Evolutionary conservation across 2,113 vertebrate species (phyloP).

Genomic region (Atherinomorus stipes): DNA sequence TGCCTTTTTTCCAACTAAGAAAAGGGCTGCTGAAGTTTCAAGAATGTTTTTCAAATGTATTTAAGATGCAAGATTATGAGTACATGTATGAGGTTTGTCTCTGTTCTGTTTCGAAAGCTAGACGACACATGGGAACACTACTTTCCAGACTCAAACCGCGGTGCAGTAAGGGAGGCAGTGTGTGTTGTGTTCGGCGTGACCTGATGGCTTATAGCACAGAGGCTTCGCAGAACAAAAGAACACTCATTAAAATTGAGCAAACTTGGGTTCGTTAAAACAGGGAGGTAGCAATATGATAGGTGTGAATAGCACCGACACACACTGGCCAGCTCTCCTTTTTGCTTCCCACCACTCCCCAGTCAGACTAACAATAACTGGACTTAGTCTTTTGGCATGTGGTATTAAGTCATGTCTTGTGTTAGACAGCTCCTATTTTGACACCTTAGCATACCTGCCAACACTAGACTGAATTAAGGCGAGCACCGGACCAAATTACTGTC

Average conservation of each 20-base stretch:
- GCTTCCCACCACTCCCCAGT: slow-evolving; percentile 38
- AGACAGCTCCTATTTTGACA: slow-evolving; percentile 66
- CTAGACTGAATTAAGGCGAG: slow-evolving; percentile 27
- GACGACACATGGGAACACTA: slow-evolving; percentile 47
- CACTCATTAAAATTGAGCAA: background rate
- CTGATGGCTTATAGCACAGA: background rate
- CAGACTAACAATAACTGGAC: slow-evolving; percentile 52
- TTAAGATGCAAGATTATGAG: slow-evolving; percentile 71
- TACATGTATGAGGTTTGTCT: slow-evolving; percentile 73
- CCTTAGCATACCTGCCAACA: slow-evolving; percentile 72
- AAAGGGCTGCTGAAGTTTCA: slow-evolving; percentile 79
- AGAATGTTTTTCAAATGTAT: slow-evolving; percentile 82
- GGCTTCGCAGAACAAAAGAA: background rate
- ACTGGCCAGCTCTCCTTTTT: slow-evolving; percentile 59
- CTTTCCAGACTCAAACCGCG: slow-evolving; percentile 30
- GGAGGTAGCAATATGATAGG: background rate
- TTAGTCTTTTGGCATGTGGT: slow-evolving; percentile 73
- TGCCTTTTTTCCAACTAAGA: slow-evolving; percentile 72
- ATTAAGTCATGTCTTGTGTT: slow-evolving; percentile 68
- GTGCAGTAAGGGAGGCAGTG: slow-evolving; percentile 48
- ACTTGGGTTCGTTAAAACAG: background rate
- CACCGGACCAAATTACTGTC: slow-evolving; percentile 18
- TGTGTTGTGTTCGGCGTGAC: slow-evolving; percentile 41
- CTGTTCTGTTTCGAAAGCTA: slow-evolving; percentile 68
- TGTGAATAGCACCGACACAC: slow-evolving; percentile 53